These are phyloP conservation scores for Sylvia borin DNA, from an alignment of 2,797 vertebrate species.

Conservation along the genomic window DNA sequence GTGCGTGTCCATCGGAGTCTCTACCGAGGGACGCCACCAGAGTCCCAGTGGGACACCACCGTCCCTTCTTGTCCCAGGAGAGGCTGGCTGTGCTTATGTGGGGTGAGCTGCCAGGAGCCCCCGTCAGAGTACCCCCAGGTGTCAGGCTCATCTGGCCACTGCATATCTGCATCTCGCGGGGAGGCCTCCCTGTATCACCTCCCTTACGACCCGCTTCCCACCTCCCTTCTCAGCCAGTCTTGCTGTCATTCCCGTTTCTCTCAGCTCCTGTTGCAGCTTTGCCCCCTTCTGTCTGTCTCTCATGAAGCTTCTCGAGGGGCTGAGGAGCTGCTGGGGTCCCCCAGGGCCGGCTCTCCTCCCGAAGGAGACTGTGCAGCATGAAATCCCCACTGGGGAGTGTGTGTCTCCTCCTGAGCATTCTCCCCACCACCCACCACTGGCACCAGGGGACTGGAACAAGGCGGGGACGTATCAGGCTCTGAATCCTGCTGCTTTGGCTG, in stretches of 20 bases:
- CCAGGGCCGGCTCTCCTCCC: not conserved
- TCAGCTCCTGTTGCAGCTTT: not conserved
- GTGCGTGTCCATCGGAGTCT: not conserved
- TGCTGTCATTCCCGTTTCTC: not conserved
- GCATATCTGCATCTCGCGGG: not conserved
- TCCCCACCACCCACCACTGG: accelerated
- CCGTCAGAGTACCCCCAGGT: not conserved
- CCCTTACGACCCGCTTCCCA: not conserved
- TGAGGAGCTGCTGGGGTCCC: not conserved
- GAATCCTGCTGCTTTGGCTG: not conserved
- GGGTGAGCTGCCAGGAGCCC: not conserved
- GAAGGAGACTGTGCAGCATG: not conserved
- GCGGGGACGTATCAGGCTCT: accelerated
- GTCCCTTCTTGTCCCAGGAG: not conserved
- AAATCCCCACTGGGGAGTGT: not conserved
- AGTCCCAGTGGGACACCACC: not conserved
- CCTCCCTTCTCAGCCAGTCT: not conserved
- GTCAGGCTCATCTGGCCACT: not conserved
- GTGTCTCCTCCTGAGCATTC: not conserved
- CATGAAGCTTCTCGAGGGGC: not conserved
- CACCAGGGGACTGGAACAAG: not conserved
- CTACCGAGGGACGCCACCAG: too few species aligned
- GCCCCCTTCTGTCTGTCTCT: not conserved
- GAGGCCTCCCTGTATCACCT: not conserved
- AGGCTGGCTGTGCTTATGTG: not conserved